These are phyloP conservation scores for Mixornis gularis DNA, from an alignment of 2,113 vertebrate genomes.

Conservation along the genomic window DNA sequence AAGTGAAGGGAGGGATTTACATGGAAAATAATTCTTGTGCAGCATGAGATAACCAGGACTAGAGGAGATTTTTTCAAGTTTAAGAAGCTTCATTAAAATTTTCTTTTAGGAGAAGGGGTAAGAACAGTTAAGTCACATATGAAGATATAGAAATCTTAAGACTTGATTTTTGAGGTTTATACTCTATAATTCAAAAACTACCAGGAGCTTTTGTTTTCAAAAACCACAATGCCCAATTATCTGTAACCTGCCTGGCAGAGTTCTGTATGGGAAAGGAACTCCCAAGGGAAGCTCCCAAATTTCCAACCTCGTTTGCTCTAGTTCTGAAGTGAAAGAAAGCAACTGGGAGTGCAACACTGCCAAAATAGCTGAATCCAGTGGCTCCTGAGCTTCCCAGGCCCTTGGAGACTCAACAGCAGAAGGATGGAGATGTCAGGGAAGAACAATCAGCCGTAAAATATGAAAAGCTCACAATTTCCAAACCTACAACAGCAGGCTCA, in stretches of 20 bases:
- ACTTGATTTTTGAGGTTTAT: neutral
- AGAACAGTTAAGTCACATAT: neutral
- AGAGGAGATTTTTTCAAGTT: neutral
- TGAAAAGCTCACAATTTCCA: slow-evolving; percentile 48
- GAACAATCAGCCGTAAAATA: slow-evolving; percentile 60
- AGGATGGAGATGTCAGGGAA: slow-evolving; percentile 58
- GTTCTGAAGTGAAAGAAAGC: neutral
- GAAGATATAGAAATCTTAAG: neutral
- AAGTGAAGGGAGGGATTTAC: neutral
- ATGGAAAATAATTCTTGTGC: neutral
- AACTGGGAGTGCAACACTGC: neutral
- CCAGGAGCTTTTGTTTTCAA: neutral
- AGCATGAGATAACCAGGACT: neutral
- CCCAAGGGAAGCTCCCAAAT: neutral
- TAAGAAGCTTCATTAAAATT: neutral
- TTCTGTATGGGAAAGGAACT: neutral
- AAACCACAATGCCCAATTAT: neutral
- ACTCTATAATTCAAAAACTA: neutral
- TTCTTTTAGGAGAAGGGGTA: neutral
- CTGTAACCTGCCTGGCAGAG: neutral
- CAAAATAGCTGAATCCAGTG: neutral
- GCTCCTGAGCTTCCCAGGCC: neutral
- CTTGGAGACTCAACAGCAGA: slow-evolving; percentile 25
- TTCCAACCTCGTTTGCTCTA: neutral
- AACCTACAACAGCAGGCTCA: slow-evolving; percentile 49